A percentile compares a stretch with the other conserved stretches of the same genome.
phyloP scores from a whole-genome alignment of 2,888 invertebrate genomes.

The Sialis fuliginosa region DNA sequence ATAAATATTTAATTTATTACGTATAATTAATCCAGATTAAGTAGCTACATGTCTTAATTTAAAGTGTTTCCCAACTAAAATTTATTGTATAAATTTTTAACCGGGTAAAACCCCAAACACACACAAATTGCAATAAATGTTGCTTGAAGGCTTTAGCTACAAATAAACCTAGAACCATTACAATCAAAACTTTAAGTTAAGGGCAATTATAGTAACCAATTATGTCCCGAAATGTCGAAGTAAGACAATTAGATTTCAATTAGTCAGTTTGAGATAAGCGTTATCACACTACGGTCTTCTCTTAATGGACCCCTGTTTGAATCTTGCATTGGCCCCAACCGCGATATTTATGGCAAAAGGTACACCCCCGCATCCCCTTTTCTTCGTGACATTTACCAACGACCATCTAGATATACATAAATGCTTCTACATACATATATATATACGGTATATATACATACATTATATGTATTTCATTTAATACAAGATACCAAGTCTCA shows the following conservation, averaged over 20 bases:
- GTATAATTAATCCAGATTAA: too few relatives aligned
- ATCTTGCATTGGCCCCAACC: constrained; percentile 6
- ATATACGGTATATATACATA: too few relatives aligned
- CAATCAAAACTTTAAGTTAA: background rate
- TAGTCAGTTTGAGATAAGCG: constrained; percentile 23
- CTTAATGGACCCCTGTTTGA: constrained; percentile 16
- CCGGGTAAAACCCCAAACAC: background rate
- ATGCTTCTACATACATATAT: too few relatives aligned
- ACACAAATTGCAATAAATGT: background rate
- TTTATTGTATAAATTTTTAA: background rate
- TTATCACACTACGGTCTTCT: constrained; percentile 22
- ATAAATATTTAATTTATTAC: too few relatives aligned
- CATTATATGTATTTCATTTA: too few relatives aligned
- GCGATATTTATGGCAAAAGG: too few relatives aligned
- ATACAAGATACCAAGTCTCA: too few relatives aligned
- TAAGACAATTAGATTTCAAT: constrained; percentile 29
- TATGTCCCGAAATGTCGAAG: constrained; percentile 24
- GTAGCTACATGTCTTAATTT: background rate
- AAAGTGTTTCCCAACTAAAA: too few relatives aligned
- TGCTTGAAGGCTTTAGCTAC: background rate
- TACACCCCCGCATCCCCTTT: too few relatives aligned
- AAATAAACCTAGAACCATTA: background rate
- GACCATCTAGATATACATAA: too few relatives aligned
- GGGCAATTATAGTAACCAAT: background rate
- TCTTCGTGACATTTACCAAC: too few relatives aligned